phyloP scores from a whole-genome alignment of 2,113 vertebrate genomes.

The Delphinus delphis region DNA sequence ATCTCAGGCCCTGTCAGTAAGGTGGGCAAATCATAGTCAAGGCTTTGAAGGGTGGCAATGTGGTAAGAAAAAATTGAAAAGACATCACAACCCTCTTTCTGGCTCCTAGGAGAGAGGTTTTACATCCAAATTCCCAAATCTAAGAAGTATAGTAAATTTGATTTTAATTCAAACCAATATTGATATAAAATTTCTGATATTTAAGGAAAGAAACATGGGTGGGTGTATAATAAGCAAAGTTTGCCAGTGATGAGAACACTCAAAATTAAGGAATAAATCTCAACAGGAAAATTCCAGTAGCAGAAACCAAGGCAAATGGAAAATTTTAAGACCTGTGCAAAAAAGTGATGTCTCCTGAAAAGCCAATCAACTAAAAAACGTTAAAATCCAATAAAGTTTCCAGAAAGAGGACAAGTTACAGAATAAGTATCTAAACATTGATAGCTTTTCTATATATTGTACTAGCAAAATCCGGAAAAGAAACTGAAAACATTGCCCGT shows the following conservation, averaged over 20 bases:
- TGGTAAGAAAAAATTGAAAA: not conserved
- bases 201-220: conserved; percentile 11
- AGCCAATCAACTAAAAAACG: not conserved
- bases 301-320: conserved; percentile 18
- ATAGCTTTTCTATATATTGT: not conserved
- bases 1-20: not conserved
- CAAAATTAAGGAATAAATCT: conserved; percentile 4
- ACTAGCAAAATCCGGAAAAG: not conserved
- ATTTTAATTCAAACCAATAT: not conserved
- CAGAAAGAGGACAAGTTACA: not conserved
- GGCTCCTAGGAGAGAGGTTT: not conserved
- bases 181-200: not conserved
- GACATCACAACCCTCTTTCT: not conserved
- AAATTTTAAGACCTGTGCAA: not conserved
- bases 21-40: not conserved
- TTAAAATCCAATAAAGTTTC: not conserved
- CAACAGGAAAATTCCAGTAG: not conserved
- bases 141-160: not conserved
- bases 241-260: not conserved
- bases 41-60: not conserved
- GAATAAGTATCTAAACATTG: not conserved
- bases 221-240: not conserved
- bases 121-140: not conserved
- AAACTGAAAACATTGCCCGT: not conserved
- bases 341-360: not conserved